Percentiles rank a stretch among this genome's conserved stretches.
phyloP scores from a whole-genome alignment of 2,113 vertebrate genomes.

The Protomyctophum bolini region DNA sequence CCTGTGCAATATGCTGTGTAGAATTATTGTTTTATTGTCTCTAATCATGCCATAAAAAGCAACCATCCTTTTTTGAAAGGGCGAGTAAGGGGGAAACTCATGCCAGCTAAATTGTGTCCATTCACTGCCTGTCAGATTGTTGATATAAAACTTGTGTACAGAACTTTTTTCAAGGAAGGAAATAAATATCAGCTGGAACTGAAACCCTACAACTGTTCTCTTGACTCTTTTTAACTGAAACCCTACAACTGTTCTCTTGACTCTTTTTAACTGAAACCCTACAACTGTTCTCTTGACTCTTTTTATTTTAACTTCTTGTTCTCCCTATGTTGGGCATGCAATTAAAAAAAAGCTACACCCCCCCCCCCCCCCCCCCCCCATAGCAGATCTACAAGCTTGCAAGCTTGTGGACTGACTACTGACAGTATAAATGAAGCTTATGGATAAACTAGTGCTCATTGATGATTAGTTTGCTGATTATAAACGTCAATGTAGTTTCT shows the following conservation, averaged over 20 bases:
- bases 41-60: conserved; percentile 88
- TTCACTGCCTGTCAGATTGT: conserved; percentile 99
- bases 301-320: background rate
- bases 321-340: no score
- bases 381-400: no score
- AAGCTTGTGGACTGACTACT: no score
- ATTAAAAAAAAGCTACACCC: no score
- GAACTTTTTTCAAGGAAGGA: conserved; percentile 98
- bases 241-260: conserved; percentile 75
- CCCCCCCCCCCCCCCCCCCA: no score
- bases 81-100: conserved; percentile 77
- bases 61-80: conserved; percentile 72
- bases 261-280: conserved; percentile 90
- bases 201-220: conserved; percentile 83
- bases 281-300: conserved; percentile 60
- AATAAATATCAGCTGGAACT: conserved; percentile 99
- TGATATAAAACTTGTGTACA: conserved; percentile 99
- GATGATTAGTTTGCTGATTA: no score
- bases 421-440: no score
- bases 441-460: no score
- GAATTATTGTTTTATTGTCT: conserved; percentile 87
- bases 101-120: conserved; percentile 97
- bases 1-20: conserved; percentile 99
- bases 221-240: conserved; percentile 84
- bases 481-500: no score